phyloP scores from a whole-genome alignment of 1,140 invertebrate species.

The Ectropis grisescens region DNA sequence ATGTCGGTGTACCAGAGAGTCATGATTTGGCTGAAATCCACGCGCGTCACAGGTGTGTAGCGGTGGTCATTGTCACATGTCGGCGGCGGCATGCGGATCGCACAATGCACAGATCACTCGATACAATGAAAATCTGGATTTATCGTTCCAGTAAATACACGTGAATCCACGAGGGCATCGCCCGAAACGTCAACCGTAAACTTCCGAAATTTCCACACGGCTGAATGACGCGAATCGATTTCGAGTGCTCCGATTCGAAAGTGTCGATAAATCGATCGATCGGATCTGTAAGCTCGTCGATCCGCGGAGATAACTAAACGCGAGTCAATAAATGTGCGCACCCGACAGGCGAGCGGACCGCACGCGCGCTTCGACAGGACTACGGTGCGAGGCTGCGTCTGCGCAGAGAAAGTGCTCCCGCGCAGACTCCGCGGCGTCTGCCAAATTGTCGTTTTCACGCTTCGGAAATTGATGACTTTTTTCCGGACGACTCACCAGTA shows the following conservation, averaged over 20 bases:
- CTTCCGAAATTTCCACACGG: conserved; percentile 18
- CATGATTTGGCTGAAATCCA: conserved; percentile 59
- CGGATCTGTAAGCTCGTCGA: conserved; percentile 2
- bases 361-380: conserved; percentile 38
- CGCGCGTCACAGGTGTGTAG: conserved; percentile 41
- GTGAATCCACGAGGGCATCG: conserved; percentile 17
- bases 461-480: conserved; percentile 55
- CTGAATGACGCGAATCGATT: conserved; percentile 12
- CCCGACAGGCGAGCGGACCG: conserved; percentile 30
- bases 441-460: conserved; percentile 61
- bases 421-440: conserved; percentile 63
- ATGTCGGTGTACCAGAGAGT: conserved; percentile 65
- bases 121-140: conserved; percentile 3
- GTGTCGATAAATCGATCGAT: conserved; percentile 11
- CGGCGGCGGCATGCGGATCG: conserved; percentile 26
- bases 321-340: conserved; percentile 14
- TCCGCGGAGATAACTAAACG: no score
- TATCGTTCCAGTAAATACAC: conserved; percentile 12
- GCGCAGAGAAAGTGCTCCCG: conserved; percentile 61
- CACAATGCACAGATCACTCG: conserved; percentile 24
- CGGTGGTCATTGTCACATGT: conserved; percentile 55
- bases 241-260: conserved; percentile 3
- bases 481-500: conserved; percentile 40
- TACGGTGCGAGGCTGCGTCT: conserved; percentile 34
- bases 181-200: conserved; percentile 11